Evolutionary conservation across 2,797 vertebrate species (phyloP).

Genomic region (Chiroxiphia lanceolata): DNA sequence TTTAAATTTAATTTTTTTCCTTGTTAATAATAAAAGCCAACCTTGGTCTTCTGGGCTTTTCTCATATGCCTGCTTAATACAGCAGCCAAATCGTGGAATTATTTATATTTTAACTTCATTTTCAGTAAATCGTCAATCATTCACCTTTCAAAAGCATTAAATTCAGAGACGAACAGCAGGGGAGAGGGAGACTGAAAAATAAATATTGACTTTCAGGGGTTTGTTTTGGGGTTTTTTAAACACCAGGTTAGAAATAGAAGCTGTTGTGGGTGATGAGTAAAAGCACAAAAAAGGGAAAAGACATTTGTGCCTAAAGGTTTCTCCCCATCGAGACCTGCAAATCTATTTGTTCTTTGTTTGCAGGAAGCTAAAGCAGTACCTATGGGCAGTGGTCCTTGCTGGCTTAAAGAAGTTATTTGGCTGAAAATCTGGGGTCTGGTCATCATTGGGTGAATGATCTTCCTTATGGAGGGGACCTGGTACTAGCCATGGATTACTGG

Average conservation of each 20-base stretch:
- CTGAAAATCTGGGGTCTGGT: neutral
- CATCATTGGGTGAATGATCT: neutral
- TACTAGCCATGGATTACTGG: neutral
- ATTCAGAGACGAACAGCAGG: slow-evolving; percentile 40
- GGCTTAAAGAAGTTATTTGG: neutral
- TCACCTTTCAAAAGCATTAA: slow-evolving; percentile 61
- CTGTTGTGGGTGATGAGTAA: slow-evolving; percentile 7
- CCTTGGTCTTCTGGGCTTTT: slow-evolving; percentile 68
- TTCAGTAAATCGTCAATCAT: slow-evolving; percentile 62
- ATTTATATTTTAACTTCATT: slow-evolving; percentile 59
- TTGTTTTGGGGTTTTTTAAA: slow-evolving; percentile 43
- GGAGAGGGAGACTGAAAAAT: slow-evolving; percentile 58
- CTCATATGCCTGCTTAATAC: slow-evolving; percentile 69
- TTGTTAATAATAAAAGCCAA: slow-evolving; percentile 73
- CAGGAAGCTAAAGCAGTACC: neutral
- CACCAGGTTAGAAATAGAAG: slow-evolving; percentile 16
- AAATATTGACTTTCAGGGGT: slow-evolving; percentile 71
- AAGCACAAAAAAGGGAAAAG: neutral
- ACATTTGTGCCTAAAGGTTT: neutral
- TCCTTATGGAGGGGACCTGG: neutral
- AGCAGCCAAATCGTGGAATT: slow-evolving; percentile 49
- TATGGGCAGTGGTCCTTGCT: neutral
- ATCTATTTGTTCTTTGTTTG: neutral
- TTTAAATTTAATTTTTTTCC: slow-evolving; percentile 74
- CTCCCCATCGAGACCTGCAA: neutral